Conservation (phyloP, 2,888 invertebrate genomes). For the Tortrix viridana region DNA sequence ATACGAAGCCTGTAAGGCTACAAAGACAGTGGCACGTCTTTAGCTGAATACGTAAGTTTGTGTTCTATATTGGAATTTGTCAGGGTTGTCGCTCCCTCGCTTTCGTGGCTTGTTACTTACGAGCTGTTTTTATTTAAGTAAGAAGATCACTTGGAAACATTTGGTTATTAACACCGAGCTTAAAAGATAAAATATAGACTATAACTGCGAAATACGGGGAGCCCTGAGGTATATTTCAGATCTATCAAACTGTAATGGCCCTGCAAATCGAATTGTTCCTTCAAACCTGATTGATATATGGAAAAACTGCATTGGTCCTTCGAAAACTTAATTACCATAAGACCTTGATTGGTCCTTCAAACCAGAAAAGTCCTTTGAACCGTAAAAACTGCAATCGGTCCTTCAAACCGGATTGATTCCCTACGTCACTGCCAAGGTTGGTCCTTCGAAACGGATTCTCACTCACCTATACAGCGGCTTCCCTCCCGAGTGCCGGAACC, state of each 20-base stretch:
- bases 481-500: slow-evolving; percentile 93
- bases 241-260: neutral
- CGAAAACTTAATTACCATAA: neutral
- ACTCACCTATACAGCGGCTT: slow-evolving; percentile 95
- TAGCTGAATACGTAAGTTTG: slow-evolving; percentile 11
- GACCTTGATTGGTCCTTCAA: too few species aligned
- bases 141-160: neutral
- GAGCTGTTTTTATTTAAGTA: slow-evolving; percentile 5
- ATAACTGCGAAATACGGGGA: too few species aligned
- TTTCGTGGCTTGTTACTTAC: slow-evolving; percentile 5
- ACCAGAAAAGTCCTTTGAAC: too few species aligned
- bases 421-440: neutral
- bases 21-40: neutral
- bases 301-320: neutral
- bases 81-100: slow-evolving; percentile 21
- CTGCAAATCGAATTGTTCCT: neutral
- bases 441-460: neutral
- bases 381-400: neutral
- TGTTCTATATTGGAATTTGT: slow-evolving; percentile 32
- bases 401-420: neutral
- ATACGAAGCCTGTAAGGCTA: neutral
- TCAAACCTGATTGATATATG: neutral
- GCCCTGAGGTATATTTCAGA: neutral
- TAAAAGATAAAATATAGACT: too few species aligned
- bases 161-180: too few species aligned